phyloP scores from a whole-genome alignment of 2,797 vertebrate genomes.

The Podargus strigoides region DNA sequence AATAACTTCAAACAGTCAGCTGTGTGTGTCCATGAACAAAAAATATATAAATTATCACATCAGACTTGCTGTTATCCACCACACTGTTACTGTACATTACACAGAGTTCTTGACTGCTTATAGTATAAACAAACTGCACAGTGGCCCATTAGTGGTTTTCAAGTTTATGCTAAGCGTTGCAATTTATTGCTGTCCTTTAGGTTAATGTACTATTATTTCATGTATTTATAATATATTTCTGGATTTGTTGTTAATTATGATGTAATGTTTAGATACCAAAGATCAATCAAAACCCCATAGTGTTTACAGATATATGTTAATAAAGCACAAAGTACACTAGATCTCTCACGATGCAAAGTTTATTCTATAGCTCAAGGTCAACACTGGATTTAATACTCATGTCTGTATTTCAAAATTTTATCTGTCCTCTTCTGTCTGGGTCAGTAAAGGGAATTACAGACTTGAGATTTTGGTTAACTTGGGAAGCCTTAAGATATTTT shows the following conservation, averaged over 20 bases:
- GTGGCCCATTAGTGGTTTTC: conserved; percentile 71
- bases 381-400: neutral
- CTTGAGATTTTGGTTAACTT: neutral
- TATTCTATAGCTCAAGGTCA: conserved; percentile 47
- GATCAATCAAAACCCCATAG: conserved; percentile 53
- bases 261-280: conserved; percentile 64
- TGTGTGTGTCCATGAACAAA: neutral
- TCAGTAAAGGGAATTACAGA: neutral
- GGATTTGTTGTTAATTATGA: conserved; percentile 70
- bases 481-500: neutral
- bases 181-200: conserved; percentile 67
- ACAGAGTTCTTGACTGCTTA: conserved; percentile 11
- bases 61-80: neutral
- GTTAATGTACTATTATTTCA: conserved; percentile 64
- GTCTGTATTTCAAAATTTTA: neutral
- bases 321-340: neutral
- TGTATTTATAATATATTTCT: conserved; percentile 64
- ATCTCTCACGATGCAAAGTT: neutral
- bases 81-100: conserved; percentile 8
- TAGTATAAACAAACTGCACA: conserved; percentile 54
- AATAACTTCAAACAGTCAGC: neutral
- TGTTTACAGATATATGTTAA: conserved; percentile 52
- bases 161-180: conserved; percentile 63
- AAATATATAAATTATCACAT: neutral
- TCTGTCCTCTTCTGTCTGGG: neutral